Base-by-base conservation (phyloP, 2,888 invertebrate genomes). In the Cheilosia urbana region DNA sequence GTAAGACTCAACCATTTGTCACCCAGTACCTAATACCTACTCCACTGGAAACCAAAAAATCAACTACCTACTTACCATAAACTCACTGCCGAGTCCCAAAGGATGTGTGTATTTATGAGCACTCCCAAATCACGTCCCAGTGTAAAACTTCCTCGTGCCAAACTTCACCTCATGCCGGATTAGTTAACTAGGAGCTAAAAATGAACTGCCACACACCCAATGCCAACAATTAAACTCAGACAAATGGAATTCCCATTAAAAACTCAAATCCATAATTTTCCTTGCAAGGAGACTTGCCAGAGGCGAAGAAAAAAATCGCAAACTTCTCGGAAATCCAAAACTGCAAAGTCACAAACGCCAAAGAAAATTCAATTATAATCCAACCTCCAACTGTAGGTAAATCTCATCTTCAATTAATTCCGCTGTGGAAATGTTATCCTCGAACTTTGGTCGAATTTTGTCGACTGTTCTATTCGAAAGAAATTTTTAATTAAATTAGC, bases 381-480 rank as follows among this genome's bases (percentile, higher is more conserved):
- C 85, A 68, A 80, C 76, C 68, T 76, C 51, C 76, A 55, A 85
- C 76, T 85, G 76, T 81, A 77, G 81, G 76, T 81, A 77, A 85
- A 85, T 81, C 85, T 77, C 85, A 85, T 85, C 85, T 85, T 85
- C 81, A 85, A 85, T 85, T 85, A 85, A 81, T 85, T 80, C 49
- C 76, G 49, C 57, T 51, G 51, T 53, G 51, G 51, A 75, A 79
- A 51, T 76, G 69, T 51, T 58, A 3, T 58, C 30, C 30, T 19
- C 45, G 6, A 76, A 73, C 60, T 73, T 83, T 66, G 62, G 66
- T 58, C 21, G 73, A 68, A 73, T 80, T 84, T 84, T 62, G 13
- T 21, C 49, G 27, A 27, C 49, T 68, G 55, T 57, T 65, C 37
- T 53, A 49, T 71, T 75, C 55, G 69, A 75, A 69, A 37, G 45